Evolutionary conservation across 2,113 vertebrate genomes (phyloP).

Genomic region (Otis tarda): DNA sequence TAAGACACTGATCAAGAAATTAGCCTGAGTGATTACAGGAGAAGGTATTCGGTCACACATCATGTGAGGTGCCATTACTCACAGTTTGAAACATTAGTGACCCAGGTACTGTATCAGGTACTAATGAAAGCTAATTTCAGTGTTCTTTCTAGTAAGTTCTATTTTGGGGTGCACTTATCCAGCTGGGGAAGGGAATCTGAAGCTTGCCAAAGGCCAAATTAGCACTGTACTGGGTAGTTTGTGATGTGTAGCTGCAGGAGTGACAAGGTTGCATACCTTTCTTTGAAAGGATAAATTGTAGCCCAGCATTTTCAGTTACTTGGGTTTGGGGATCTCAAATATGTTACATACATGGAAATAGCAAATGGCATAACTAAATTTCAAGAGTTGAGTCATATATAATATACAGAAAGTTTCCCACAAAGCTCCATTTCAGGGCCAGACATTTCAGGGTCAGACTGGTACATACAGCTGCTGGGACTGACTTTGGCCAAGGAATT

Average conservation of each 20-base stretch:
- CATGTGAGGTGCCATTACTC: accelerated
- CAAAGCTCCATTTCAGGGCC: neutral
- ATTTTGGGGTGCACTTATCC: neutral
- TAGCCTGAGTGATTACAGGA: neutral
- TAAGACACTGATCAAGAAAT: neutral
- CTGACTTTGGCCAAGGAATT: neutral
- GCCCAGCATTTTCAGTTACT: neutral
- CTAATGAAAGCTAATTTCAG: neutral
- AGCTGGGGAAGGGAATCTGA: neutral
- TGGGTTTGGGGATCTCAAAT: neutral
- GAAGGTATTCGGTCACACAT: neutral
- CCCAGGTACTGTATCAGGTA: neutral
- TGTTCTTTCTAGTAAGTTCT: neutral
- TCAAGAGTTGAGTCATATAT: accelerated
- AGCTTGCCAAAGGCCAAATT: neutral
- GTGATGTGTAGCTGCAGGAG: neutral
- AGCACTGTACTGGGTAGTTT: neutral
- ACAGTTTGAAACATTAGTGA: neutral
- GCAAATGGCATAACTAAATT: neutral
- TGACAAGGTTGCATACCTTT: neutral
- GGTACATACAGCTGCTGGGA: neutral
- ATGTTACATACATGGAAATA: neutral
- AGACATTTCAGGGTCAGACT: neutral
- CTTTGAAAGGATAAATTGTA: neutral
- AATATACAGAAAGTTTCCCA: neutral